Evolutionary conservation across 2,797 vertebrate species (phyloP), one percentile per base, ranked within the genome.

Genomic region (Leptoclinus maculatus): DNA sequence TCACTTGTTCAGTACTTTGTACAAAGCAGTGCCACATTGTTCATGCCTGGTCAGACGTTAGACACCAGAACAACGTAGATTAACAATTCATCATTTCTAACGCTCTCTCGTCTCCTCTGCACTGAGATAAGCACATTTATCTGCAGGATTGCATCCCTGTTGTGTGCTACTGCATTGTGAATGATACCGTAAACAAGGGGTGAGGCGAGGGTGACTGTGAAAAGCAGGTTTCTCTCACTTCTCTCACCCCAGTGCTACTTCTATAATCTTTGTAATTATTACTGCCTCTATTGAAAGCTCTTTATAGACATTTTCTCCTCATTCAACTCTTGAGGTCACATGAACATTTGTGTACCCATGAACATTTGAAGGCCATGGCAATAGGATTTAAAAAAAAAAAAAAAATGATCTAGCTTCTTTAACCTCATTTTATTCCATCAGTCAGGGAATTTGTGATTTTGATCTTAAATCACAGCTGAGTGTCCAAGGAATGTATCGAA

Each of bases 41-140:
- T 85, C 67, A 66, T 64, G 82, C 66, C 62, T 62, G 62, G 82
- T 66, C 62, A 83, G 57, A 79, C 14, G 16, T 75, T 51, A 79
- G 73, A 79, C 66, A 77, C 74, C 71, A 83, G 54, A 80, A 83
- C 65, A 78, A 71, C 49, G 32, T 49, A 60, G 59, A 78, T 88
- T 79, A 89, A 83, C 60, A 77, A 86, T 88, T 84, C 43, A 85
- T 84, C 17, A 47, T 75, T 78, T 70, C 38, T 14, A 45, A 51
- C 7, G 12, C 49, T 47, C 65, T 66, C 32, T 63, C 7, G 11
- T 14, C 59, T 85, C 39, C 59, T 66, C 58, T 38, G 25, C 38
- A 65, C 65, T 58, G 17, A 83, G 54, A 85, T 74, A 34, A 78
- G 70, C 32, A 5, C 62, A 29, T 47, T 23, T 74, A 71, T 73